These are phyloP conservation scores for Empis livida DNA, from an alignment of 2,888 invertebrate species.

Conservation along the genomic window DNA sequence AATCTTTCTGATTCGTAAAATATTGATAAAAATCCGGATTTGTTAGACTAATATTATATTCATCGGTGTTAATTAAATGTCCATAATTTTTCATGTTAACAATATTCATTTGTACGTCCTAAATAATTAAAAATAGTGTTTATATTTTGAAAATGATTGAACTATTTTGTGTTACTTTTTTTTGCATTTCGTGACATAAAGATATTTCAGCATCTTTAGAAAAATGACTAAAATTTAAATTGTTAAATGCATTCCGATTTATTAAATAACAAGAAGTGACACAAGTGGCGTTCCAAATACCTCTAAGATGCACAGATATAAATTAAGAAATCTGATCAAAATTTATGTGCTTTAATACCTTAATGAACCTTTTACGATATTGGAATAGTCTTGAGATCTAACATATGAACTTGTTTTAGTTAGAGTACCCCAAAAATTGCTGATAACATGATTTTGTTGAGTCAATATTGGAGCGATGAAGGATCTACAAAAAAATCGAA, in stretches of 20 bases:
- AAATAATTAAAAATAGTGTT: conserved; percentile 12
- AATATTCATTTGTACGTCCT: conserved; percentile 84
- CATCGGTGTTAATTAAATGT: conserved; percentile 76
- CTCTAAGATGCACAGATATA: too few species aligned
- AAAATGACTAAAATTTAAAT: conserved; percentile 45
- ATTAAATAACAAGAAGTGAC: conserved; percentile 71
- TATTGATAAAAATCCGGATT: conserved; percentile 88
- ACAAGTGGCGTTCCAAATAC: conserved; percentile 95
- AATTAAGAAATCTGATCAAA: not conserved
- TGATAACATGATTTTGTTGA: conserved; percentile 83
- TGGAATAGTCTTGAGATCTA: conserved; percentile 89
- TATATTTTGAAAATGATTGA: not conserved
- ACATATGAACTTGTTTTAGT: conserved; percentile 87
- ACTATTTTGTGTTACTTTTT: conserved; percentile 38
- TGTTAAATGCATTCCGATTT: conserved; percentile 51
- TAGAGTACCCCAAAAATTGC: conserved; percentile 97
- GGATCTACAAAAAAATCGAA: conserved; percentile 19
- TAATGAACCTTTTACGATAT: conserved; percentile 60
- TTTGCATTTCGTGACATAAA: conserved; percentile 52
- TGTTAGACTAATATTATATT: conserved; percentile 56
- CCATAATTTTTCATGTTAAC: conserved; percentile 77
- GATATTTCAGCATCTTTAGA: conserved; percentile 87
- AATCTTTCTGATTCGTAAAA: conserved; percentile 79
- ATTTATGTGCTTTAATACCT: too few species aligned
- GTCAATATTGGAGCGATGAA: conserved; percentile 66